phyloP scores from a whole-genome alignment of 2,113 vertebrate species.

The Lonchura striata region DNA sequence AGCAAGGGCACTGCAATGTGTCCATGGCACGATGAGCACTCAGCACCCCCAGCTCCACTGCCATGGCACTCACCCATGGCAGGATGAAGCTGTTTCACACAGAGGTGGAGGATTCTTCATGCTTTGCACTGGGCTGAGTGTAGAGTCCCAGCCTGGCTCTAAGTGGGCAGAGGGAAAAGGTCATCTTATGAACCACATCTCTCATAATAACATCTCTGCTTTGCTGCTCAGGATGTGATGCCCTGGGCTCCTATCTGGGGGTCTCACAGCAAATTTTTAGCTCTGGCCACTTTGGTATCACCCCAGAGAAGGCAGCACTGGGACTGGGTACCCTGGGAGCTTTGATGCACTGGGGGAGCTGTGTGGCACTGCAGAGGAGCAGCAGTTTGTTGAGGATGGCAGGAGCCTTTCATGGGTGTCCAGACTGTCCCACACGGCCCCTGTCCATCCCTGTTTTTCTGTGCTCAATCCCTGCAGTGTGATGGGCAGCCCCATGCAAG shows the following conservation, averaged over 20 bases:
- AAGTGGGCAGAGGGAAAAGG: neutral
- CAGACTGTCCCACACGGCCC: neutral
- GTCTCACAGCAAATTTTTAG: neutral
- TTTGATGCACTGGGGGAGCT: neutral
- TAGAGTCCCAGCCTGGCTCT: neutral
- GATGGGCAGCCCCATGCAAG: accelerated
- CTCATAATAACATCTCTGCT: accelerated
- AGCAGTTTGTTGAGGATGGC: neutral
- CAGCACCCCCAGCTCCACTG: neutral
- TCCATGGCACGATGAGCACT: neutral
- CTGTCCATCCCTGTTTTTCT: neutral
- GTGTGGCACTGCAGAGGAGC: neutral
- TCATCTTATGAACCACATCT: no score
- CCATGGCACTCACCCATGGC: accelerated
- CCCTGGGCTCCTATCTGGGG: neutral
- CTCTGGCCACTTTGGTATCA: accelerated
- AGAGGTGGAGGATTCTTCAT: neutral
- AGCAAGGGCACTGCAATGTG: neutral
- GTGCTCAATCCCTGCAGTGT: neutral
- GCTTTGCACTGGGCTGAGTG: neutral
- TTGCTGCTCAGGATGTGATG: neutral
- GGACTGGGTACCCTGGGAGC: neutral
- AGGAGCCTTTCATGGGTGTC: neutral
- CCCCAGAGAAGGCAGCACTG: neutral
- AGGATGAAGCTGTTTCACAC: neutral